Percentiles rank a stretch among this genome's conserved stretches.
These are phyloP conservation scores for Prionchulus punctatus DNA, from an alignment of 2,888 invertebrate genomes.

Conservation along the genomic window DNA sequence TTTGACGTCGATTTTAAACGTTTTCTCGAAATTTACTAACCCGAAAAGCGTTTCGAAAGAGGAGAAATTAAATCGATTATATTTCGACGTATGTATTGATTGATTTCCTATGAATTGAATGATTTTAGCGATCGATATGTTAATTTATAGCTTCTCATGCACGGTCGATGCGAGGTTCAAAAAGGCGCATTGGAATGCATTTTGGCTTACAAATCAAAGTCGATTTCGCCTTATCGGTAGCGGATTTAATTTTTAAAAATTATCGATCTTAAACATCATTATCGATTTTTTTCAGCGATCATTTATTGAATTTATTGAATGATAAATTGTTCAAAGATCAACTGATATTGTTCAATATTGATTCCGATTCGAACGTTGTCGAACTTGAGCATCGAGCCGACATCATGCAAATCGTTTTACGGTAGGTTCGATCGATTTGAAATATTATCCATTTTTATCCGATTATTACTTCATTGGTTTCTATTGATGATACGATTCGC, in stretches of 20 bases:
- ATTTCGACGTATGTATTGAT: background rate
- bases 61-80: background rate
- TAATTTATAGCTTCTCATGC: background rate
- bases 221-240: background rate
- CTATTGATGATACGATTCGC: conserved; percentile 9
- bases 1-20: background rate
- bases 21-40: background rate
- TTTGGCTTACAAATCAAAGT: conserved; percentile 32
- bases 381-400: conserved; percentile 56
- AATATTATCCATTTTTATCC: no score
- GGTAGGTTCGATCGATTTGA: conserved; percentile 15
- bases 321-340: conserved; percentile 74
- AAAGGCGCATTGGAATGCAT: conserved; percentile 32
- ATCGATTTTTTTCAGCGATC: conserved; percentile 41
- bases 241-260: no score
- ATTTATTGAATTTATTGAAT: conserved; percentile 61
- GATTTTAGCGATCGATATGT: background rate
- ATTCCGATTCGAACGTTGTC: conserved; percentile 51
- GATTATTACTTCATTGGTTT: no score
- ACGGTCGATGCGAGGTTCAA: conserved; percentile 21
- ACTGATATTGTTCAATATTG: conserved; percentile 60
- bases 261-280: background rate
- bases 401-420: conserved; percentile 24
- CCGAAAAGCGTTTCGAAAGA: background rate
- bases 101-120: background rate